phyloP scores from a whole-genome alignment of 2,888 invertebrate species.

The Cryptosula pallasiana region DNA sequence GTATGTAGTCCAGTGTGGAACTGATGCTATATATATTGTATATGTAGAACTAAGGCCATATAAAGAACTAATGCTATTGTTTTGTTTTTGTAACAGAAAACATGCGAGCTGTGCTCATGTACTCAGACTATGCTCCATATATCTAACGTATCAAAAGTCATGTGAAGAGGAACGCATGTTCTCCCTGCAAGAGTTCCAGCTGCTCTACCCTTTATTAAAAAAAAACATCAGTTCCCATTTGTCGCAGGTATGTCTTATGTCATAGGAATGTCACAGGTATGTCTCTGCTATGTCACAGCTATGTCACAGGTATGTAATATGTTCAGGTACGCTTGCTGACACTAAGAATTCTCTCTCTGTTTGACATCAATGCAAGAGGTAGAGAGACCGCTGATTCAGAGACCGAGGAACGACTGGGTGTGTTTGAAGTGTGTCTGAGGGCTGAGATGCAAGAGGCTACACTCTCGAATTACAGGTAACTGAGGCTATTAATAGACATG shows the following conservation, averaged over 20 bases:
- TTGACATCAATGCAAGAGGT: conserved; percentile 55
- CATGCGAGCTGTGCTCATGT: conserved; percentile 34
- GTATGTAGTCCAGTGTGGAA: no score
- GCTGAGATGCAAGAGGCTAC: conserved; percentile 60
- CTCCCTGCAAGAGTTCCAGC: conserved; percentile 32
- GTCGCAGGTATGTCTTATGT: conserved; percentile 66
- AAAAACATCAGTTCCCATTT: conserved; percentile 66
- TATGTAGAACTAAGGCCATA: no score
- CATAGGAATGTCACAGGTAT: no score
- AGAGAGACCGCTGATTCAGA: not conserved
- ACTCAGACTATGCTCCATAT: conserved; percentile 42
- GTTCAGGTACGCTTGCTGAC: conserved; percentile 64
- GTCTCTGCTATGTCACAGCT: no score
- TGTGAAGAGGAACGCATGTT: conserved; percentile 29
- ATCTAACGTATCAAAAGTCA: conserved; percentile 32
- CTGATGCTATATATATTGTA: no score
- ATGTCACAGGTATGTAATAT: no score
- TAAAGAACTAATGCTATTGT: not conserved
- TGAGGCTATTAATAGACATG: no score
- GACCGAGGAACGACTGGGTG: conserved; percentile 30
- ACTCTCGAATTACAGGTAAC: conserved; percentile 3
- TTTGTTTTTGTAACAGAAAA: conserved; percentile 32
- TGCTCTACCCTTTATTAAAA: conserved; percentile 59
- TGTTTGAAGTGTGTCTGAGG: conserved; percentile 64
- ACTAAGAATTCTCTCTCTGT: conserved; percentile 68